phyloP scores from a whole-genome alignment of 1,140 invertebrate species.

The Euura saliciscinereae region DNA sequence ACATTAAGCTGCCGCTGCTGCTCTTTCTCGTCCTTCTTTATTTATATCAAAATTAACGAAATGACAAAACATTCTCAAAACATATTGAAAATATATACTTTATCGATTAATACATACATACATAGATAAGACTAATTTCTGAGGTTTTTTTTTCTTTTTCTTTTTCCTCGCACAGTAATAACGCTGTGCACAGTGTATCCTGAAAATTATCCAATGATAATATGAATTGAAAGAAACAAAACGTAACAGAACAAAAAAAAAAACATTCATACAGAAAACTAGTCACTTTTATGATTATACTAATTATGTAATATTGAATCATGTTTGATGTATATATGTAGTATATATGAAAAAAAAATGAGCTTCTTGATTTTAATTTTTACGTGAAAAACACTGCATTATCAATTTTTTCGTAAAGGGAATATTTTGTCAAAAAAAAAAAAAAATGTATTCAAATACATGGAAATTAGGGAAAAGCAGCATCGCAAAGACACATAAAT shows the following conservation, averaged over 20 bases:
- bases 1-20: neutral
- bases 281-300: neutral
- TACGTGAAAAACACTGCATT: too few species aligned
- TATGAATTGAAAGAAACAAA: conserved; percentile 8
- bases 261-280: conserved; percentile 18
- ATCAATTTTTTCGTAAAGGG: too few species aligned
- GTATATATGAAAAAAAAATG: too few species aligned
- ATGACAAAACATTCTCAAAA: neutral
- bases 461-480: too few species aligned
- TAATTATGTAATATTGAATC: too few species aligned
- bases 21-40: neutral
- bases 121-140: too few species aligned
- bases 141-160: neutral
- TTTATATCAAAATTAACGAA: neutral
- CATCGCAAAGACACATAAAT: too few species aligned
- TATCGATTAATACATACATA: too few species aligned
- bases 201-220: neutral
- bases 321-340: too few species aligned
- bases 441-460: too few species aligned
- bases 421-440: too few species aligned
- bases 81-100: neutral
- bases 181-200: neutral
- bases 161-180: neutral
- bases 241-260: conserved; percentile 21
- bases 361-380: too few species aligned